Conservation (phyloP, 2,797 vertebrate species). For the Delichon dasypus region DNA sequence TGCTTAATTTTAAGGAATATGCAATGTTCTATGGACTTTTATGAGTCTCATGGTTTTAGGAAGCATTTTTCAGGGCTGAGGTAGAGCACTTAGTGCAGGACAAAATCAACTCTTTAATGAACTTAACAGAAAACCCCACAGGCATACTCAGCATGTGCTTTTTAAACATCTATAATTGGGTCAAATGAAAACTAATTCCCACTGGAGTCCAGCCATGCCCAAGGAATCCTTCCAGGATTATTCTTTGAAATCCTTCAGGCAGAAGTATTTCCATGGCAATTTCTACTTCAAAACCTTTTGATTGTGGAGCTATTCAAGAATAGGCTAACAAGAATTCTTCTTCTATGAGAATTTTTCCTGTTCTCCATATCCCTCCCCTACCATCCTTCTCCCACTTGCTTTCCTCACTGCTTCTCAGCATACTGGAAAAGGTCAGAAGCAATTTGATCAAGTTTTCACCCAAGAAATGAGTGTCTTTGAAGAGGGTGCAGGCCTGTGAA, state of each 20-base stretch:
- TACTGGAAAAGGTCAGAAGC: constrained; percentile 35
- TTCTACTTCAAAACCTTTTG: constrained; percentile 50
- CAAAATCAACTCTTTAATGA: constrained; percentile 49
- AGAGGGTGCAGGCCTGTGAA: background rate
- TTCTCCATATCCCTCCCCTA: background rate
- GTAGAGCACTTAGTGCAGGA: background rate
- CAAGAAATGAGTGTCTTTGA: constrained; percentile 6
- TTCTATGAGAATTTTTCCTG: constrained; percentile 30
- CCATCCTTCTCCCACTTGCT: background rate
- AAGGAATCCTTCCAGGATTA: constrained; percentile 56
- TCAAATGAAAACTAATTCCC: constrained; percentile 68
- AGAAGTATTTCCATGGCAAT: constrained; percentile 53
- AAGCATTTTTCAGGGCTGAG: constrained; percentile 38
- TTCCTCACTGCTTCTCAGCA: background rate
- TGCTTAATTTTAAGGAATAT: background rate
- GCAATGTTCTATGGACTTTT: background rate
- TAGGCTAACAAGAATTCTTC: constrained; percentile 20
- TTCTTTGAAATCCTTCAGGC: constrained; percentile 61
- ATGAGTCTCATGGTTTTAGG: background rate
- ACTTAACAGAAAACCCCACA: constrained; percentile 54
- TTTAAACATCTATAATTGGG: constrained; percentile 59
- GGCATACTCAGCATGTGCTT: constrained; percentile 43
- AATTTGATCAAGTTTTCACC: constrained; percentile 25
- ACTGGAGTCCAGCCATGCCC: constrained; percentile 45
- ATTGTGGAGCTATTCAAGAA: constrained; percentile 19